Base-by-base conservation (phyloP, 2,797 vertebrate genomes). In the Orientallactaga sibirica region DNA sequence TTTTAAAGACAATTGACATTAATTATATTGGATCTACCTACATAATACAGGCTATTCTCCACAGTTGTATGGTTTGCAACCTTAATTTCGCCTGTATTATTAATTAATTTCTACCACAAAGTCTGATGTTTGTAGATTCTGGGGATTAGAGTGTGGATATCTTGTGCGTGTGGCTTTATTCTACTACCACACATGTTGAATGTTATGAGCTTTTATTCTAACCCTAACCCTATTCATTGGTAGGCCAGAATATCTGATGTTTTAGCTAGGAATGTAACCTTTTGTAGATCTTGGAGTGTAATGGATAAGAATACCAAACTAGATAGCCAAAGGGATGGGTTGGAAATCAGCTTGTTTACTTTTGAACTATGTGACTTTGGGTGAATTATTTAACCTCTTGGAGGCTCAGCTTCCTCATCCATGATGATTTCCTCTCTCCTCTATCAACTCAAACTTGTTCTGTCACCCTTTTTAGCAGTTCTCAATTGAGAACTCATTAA, bases 401-500 rank as follows among this genome's bases (percentile, higher is more conserved):
- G 55, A 55, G 15, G 52, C 25, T 74, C 61, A 68, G 27, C 9
- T 86, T 95, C 37, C 41, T 86, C 25, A 90, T 74, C 15, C 15
- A 64, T 74, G 55, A 27, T 11, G 9, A 55, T 95, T 87, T 29
- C 20, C 27, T 55, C 3, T 29, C 41, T 77, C 16, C 2, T 70
- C 52, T 93, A 43, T 93, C 76, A 88, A 93, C 62, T 22, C 55
- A 71, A 82, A 33, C 5, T 62, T 91, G 55, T 92, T 81, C 12
- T 91, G 24, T 66, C 3, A 78, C 16, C 7, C 52, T 83, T 86
- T 79, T 55, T 71, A 89, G n/a, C 8, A 84, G 88, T 52, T 11
- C 48, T 94, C 33, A 95, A 66, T 15, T 64, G 61, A 90, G 58
- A 87, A 87, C 22, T 74, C 12, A 89, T 87, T 90, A 91, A 86